Percentiles rank a stretch among this genome's conserved stretches.
These are phyloP conservation scores for Apodemus sylvaticus DNA, from an alignment of 2,113 vertebrate species.

Conservation along the genomic window DNA sequence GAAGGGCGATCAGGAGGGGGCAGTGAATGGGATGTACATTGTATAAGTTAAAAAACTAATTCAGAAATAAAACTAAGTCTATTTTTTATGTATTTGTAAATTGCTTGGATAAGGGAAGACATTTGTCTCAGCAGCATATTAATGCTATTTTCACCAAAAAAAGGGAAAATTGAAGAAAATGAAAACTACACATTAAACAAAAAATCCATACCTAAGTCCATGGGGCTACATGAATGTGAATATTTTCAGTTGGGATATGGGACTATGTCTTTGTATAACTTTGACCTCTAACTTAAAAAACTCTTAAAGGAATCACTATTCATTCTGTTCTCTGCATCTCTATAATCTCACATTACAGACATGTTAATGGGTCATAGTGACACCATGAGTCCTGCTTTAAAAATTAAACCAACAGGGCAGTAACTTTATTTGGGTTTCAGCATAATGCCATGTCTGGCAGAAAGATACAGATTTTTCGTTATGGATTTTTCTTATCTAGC, in stretches of 20 bases:
- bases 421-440: not conserved
- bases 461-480: not conserved
- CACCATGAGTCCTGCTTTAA: not conserved
- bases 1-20: no score
- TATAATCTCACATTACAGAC: not conserved
- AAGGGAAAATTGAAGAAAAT: not conserved
- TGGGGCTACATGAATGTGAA: not conserved
- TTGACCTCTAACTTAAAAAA: not conserved
- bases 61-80: not conserved
- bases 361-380: not conserved
- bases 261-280: not conserved
- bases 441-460: not conserved
- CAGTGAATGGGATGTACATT: no score
- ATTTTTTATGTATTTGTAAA: not conserved
- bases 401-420: not conserved
- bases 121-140: constrained; percentile 19
- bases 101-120: not conserved
- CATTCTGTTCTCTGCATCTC: not conserved
- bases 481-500: not conserved
- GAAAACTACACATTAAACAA: not conserved
- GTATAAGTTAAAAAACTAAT: no score
- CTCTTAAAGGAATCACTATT: not conserved
- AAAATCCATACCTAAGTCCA: not conserved
- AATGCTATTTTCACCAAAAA: not conserved
- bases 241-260: not conserved